Evolutionary conservation across 2,888 invertebrate species (phyloP).

Genomic region (Orgyia antiqua): DNA sequence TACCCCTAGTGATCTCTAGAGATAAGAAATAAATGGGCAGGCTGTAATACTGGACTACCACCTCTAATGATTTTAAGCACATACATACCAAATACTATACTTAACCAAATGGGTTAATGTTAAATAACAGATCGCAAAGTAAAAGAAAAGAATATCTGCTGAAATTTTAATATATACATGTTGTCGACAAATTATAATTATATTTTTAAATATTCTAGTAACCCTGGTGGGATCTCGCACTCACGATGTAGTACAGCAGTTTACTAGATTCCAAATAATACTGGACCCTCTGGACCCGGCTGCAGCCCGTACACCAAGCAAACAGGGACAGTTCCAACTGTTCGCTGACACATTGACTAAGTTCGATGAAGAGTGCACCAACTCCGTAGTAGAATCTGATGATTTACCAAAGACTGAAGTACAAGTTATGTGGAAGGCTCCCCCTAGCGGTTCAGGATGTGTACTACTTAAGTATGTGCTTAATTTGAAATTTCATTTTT

Average conservation of each 20-base stretch:
- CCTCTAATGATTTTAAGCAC: no score
- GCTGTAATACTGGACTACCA: no score
- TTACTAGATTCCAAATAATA: constrained; percentile 87
- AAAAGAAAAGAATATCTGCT: no score
- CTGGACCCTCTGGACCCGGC: constrained; percentile 81
- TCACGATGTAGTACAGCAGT: constrained; percentile 83
- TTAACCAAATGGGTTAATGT: no score
- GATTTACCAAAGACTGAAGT: constrained; percentile 89
- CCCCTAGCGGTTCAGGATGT: constrained; percentile 90
- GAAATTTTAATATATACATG: no score
- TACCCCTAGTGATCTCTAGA: no score
- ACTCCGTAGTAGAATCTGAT: constrained; percentile 89
- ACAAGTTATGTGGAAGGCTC: constrained; percentile 94
- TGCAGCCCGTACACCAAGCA: constrained; percentile 40
- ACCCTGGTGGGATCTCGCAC: constrained; percentile 83
- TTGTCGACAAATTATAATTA: no score
- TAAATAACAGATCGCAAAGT: no score
- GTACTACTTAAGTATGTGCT: constrained; percentile 88
- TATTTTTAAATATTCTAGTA: constrained; percentile 57
- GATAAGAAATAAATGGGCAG: no score
- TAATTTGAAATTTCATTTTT: no score
- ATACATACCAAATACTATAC: no score
- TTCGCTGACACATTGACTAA: constrained; percentile 78
- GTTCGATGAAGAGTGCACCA: constrained; percentile 90
- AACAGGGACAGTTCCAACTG: constrained; percentile 70